A percentile compares a stretch with the other conserved stretches of the same genome.
Evolutionary conservation across 2,113 vertebrate species (phyloP).

Genomic region (Xenus cinereus): DNA sequence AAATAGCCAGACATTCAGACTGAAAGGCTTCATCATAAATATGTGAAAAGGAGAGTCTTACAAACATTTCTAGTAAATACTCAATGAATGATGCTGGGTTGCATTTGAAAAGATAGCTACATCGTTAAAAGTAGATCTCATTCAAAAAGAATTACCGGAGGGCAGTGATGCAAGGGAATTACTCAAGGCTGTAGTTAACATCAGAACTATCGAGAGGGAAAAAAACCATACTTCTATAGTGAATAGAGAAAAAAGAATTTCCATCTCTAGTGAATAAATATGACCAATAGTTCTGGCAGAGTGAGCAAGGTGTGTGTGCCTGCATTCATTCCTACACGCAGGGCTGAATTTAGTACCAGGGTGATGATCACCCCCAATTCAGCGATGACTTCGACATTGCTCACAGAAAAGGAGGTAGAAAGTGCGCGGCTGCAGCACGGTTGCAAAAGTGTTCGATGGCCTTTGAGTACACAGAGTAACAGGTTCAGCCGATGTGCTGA

Average conservation of each 20-base stretch:
- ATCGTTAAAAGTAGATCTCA: background rate
- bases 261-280: background rate
- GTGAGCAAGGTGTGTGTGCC: background rate
- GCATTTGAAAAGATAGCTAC: background rate
- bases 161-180: background rate
- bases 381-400: background rate
- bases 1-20: background rate
- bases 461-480: background rate
- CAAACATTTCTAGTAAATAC: background rate
- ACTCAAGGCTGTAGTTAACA: background rate
- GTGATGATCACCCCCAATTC: background rate
- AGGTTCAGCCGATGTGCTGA: slow-evolving; percentile 27
- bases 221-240: background rate
- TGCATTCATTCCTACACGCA: background rate
- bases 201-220: background rate
- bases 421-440: background rate
- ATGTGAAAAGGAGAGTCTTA: background rate
- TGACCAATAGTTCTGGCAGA: background rate
- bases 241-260: background rate
- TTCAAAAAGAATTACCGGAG: background rate
- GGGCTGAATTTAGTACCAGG: background rate
- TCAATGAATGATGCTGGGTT: background rate
- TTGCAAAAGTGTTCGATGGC: slow-evolving; percentile 7
- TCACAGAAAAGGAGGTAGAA: background rate
- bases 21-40: background rate